Evolutionary conservation across 1,140 invertebrate genomes (phyloP).

Genomic region (Aradophagus sp.): DNA sequence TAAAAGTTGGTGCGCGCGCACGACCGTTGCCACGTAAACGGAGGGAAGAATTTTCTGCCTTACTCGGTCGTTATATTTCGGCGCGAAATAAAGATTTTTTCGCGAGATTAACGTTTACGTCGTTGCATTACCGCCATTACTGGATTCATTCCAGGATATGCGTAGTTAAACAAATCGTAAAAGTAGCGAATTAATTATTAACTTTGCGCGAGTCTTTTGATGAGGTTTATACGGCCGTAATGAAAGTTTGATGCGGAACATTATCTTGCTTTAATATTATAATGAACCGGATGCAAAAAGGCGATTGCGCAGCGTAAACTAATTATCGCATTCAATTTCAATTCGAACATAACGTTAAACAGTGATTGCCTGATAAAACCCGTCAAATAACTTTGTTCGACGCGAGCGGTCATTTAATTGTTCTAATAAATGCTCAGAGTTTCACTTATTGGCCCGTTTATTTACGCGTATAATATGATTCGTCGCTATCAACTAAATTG

Average conservation of each 20-base stretch:
- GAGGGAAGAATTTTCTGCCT: slow-evolving; percentile 34
- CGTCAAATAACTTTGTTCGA: slow-evolving; percentile 26
- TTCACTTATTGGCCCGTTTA: slow-evolving; percentile 33
- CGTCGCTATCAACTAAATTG: slow-evolving; percentile 23
- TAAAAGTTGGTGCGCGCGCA: too few relatives aligned
- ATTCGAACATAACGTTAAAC: slow-evolving; percentile 23
- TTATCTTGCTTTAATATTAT: slow-evolving; percentile 39
- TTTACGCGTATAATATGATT: slow-evolving; percentile 15
- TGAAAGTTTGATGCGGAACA: slow-evolving; percentile 30
- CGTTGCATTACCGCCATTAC: slow-evolving; percentile 13
- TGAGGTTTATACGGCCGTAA: slow-evolving; percentile 21
- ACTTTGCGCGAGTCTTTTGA: slow-evolving; percentile 33
- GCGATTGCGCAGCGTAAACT: slow-evolving; percentile 27
- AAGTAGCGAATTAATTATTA: slow-evolving; percentile 40
- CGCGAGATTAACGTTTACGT: slow-evolving; percentile 27
- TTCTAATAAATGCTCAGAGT: slow-evolving; percentile 39
- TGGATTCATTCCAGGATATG: slow-evolving; percentile 11
- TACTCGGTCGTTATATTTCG: slow-evolving; percentile 30
- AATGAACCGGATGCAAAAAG: slow-evolving; percentile 24
- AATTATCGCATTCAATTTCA: slow-evolving; percentile 46
- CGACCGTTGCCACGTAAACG: slow-evolving; percentile 4
- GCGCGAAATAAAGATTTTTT: slow-evolving; percentile 33
- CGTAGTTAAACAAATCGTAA: slow-evolving; percentile 31
- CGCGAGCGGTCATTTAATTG: slow-evolving; percentile 21
- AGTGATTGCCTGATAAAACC: slow-evolving; percentile 32